Conservation (phyloP, 2,113 vertebrate genomes). For the Romanogobio albipinnatus region DNA sequence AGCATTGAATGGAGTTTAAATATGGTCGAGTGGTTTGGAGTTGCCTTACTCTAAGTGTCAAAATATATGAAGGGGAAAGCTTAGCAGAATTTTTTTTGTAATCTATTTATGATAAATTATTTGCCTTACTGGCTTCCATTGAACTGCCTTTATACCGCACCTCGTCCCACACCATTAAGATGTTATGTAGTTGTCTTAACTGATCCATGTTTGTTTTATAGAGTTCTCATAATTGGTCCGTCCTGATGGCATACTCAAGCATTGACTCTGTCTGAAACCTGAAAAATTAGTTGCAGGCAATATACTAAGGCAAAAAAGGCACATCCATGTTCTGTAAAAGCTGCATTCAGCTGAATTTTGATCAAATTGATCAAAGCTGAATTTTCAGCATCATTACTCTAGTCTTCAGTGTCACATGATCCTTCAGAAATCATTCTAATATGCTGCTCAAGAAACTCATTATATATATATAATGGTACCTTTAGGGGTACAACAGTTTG, state of each 20-base stretch:
- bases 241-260: not conserved
- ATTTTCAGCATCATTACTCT: too few species aligned
- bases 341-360: too few species aligned
- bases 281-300: not conserved
- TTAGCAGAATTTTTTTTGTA: not conserved
- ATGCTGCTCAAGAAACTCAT: too few species aligned
- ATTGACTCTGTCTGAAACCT: not conserved
- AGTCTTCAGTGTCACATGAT: too few species aligned
- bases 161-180: not conserved
- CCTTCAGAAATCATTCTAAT: too few species aligned
- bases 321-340: too few species aligned
- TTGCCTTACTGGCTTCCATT: slow-evolving; percentile 28
- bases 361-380: too few species aligned
- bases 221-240: not conserved
- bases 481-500: too few species aligned
- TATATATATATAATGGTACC: too few species aligned
- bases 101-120: slow-evolving; percentile 1
- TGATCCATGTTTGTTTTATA: slow-evolving; percentile 1
- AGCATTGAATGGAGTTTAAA: slow-evolving; percentile 3
- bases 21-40: not conserved
- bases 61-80: slow-evolving; percentile 11
- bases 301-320: too few species aligned
- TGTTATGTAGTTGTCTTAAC: not conserved
- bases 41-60: slow-evolving; percentile 38
- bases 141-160: slow-evolving; percentile 10